Evolutionary conservation across 2,113 vertebrate genomes (phyloP).

Genomic region (Sterrhoptilus dennistouni): DNA sequence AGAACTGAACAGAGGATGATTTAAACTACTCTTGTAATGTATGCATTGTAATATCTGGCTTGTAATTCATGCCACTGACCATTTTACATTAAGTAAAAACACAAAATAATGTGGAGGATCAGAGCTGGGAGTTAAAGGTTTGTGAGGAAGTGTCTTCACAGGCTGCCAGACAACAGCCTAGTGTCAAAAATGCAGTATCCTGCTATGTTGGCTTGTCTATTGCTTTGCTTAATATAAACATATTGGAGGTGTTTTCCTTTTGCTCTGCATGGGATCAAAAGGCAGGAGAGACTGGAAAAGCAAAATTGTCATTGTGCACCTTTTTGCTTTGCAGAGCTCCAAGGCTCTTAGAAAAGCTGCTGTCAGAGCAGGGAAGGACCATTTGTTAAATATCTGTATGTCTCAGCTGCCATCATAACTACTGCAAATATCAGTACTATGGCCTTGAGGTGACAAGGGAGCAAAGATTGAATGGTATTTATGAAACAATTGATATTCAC

Average conservation of each 20-base stretch:
- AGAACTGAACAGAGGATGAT: neutral
- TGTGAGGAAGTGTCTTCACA: neutral
- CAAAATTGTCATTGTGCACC: neutral
- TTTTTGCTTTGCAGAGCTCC: neutral
- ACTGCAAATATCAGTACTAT: neutral
- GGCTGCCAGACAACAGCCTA: neutral
- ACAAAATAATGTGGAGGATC: neutral
- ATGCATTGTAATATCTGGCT: neutral
- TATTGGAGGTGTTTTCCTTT: neutral
- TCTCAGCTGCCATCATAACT: neutral
- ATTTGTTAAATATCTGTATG: neutral
- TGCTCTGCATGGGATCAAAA: neutral
- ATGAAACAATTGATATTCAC: neutral
- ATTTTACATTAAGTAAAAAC: neutral
- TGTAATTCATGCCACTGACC: neutral
- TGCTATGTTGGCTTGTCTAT: neutral
- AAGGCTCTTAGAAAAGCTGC: neutral
- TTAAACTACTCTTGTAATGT: neutral
- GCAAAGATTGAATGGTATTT: neutral
- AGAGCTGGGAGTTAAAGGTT: neutral
- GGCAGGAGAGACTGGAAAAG: neutral
- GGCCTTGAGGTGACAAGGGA: neutral
- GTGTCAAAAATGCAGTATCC: neutral
- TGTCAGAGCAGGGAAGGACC: neutral
- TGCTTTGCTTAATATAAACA: neutral